Evolutionary conservation across 2,797 vertebrate genomes (phyloP).

Genomic region (Centroberyx gerrardi): DNA sequence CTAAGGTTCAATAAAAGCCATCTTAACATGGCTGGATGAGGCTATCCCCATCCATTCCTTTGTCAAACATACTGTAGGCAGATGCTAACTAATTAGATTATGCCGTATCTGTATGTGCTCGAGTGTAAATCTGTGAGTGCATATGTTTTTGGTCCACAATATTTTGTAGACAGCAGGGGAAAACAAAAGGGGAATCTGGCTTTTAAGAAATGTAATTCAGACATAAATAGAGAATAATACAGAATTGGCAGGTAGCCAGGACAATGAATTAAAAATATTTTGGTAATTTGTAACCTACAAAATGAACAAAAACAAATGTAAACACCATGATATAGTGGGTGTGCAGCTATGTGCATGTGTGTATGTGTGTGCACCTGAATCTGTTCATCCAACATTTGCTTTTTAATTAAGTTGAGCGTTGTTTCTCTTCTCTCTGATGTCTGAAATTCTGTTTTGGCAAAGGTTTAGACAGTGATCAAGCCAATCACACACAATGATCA

Average conservation of each 20-base stretch:
- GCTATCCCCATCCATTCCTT: not conserved
- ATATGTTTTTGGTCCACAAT: not conserved
- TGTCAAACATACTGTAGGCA: slow-evolving; percentile 35
- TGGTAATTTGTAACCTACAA: not conserved
- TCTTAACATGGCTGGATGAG: slow-evolving; percentile 24
- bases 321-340: not conserved
- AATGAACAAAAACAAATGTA: not conserved
- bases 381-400: not conserved
- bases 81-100: slow-evolving; percentile 40
- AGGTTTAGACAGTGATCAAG: not conserved
- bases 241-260: not conserved
- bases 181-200: not conserved
- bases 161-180: not conserved
- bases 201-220: not conserved
- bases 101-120: not conserved
- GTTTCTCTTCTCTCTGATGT: no score
- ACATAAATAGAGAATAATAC: not conserved
- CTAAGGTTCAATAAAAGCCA: slow-evolving; percentile 49
- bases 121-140: not conserved
- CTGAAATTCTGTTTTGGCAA: not conserved
- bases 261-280: not conserved
- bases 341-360: no score
- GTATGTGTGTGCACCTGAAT: not conserved
- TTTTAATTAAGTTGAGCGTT: not conserved
- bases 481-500: not conserved